A percentile compares a stretch with the other conserved stretches of the same genome.
Evolutionary conservation across 2,888 invertebrate genomes (phyloP).

Genomic region (Ctena decussata): DNA sequence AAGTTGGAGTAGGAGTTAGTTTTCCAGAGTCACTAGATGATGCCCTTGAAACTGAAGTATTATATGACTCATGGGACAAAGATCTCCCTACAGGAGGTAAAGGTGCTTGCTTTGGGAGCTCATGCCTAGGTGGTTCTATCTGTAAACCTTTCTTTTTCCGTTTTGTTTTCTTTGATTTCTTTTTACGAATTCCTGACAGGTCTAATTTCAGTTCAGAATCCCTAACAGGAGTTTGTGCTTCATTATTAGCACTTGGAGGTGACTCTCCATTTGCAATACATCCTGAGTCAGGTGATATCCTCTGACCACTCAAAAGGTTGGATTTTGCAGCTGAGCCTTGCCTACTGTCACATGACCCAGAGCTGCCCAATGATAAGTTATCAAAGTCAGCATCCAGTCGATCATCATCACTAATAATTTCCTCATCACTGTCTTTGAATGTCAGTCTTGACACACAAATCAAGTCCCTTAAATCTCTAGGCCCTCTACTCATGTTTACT

Average conservation of each 20-base stretch:
- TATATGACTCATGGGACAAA: conserved; percentile 23
- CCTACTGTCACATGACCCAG: conserved; percentile 68
- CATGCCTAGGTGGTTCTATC: conserved; percentile 68
- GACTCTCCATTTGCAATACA: conserved; percentile 80
- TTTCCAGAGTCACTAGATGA: not conserved
- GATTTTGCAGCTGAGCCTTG: conserved; percentile 54
- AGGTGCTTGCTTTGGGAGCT: conserved; percentile 76
- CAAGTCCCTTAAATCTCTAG: conserved; percentile 85
- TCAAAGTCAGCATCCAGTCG: conserved; percentile 67
- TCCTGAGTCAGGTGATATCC: conserved; percentile 80
- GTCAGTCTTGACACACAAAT: conserved; percentile 86
- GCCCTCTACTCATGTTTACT: conserved; percentile 84
- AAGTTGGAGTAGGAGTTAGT: not conserved
- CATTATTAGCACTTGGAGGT: conserved; percentile 58
- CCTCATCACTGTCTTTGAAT: conserved; percentile 83
- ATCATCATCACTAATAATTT: conserved; percentile 77
- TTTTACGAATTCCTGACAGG: conserved; percentile 37
- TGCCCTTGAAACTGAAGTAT: not conserved
- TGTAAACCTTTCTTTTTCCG: conserved; percentile 67
- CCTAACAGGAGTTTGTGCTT: conserved; percentile 5
- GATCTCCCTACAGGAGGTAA: conserved; percentile 75
- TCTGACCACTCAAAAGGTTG: conserved; percentile 21
- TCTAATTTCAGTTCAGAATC: conserved; percentile 48
- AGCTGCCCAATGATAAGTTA: conserved; percentile 71
- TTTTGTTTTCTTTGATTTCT: conserved; percentile 68